phyloP scores from a whole-genome alignment of 2,888 invertebrate species.

The Ectropis crepuscularia region DNA sequence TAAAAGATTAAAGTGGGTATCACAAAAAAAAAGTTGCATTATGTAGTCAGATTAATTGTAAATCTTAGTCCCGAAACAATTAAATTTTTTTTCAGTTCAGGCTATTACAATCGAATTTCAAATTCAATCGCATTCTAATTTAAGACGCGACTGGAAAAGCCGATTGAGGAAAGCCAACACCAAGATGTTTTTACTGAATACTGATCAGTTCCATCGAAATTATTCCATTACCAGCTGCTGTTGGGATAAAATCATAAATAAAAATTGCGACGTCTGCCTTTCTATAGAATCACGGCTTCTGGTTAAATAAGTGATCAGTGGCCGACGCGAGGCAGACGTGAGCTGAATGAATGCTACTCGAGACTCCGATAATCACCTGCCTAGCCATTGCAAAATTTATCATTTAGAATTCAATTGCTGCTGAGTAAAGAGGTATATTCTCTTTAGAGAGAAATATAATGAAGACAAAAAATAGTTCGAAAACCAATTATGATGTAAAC shows the following conservation, averaged over 20 bases:
- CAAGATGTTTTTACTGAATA: slow-evolving; percentile 69
- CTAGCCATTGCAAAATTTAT: slow-evolving; percentile 11
- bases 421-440: not conserved
- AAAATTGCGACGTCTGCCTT: slow-evolving; percentile 73
- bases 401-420: not conserved
- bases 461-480: slow-evolving; percentile 39
- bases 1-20: too few species aligned
- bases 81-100: not conserved
- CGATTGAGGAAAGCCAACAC: slow-evolving; percentile 58
- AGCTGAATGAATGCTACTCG: slow-evolving; percentile 61
- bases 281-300: slow-evolving; percentile 78
- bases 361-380: slow-evolving; percentile 53
- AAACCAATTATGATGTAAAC: slow-evolving; percentile 55
- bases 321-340: slow-evolving; percentile 71
- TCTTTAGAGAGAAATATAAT: not conserved
- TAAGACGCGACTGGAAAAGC: slow-evolving; percentile 54
- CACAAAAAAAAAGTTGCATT: too few species aligned
- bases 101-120: slow-evolving; percentile 46
- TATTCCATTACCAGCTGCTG: slow-evolving; percentile 73
- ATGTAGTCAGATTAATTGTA: too few species aligned
- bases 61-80: not conserved
- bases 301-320: slow-evolving; percentile 84
- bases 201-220: slow-evolving; percentile 72
- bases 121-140: slow-evolving; percentile 68
- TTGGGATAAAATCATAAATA: slow-evolving; percentile 76